Evolutionary conservation across 2,113 vertebrate species (phyloP), one percentile per base, ranked within the genome.

Genomic region (Cavia porcellus): DNA sequence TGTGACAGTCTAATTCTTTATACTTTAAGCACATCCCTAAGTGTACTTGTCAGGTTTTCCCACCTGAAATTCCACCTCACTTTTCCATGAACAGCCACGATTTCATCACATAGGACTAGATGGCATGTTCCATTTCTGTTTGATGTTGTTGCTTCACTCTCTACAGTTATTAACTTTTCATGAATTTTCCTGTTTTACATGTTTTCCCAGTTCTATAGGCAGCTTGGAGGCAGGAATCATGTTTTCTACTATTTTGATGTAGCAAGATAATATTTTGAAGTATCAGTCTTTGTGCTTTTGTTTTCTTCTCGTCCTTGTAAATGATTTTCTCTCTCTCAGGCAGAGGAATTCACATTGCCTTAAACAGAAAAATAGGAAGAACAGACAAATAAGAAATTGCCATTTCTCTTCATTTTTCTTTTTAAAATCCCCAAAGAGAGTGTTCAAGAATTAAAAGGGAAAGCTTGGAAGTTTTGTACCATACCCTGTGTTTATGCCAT

Each of bases 241-340:
- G 68, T 83, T 88, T 97, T 88, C 32, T 30, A 35, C 77, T 79
- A 45, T 96, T 94, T 83, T 64, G 75, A 93, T 92, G 52, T 45
- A 72, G 52, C 42, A 90, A 86, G 94, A 96, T 80, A 94, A 30
- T 74, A 74, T 79, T 64, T 77, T 92, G 85, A 96, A 95, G 90
- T 94, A 90, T 77, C 72, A 75, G 92, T 97, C 94, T 95, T 70
- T 66, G 47, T 72, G 80, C 64, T 92, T 97, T 93, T 97, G 68
- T 93, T 87, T 95, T 86, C 81, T 83, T 89, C 85, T 92, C 79
- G 52, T 83, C 87, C 84, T 97, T 94, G 77, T 47, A n/a, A 75
- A 38, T 42, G 88, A 74, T 90, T 96, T 82, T 64, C 38, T 10
- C 14, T 22, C 45, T 66, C 8, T 84, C 52, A 25, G 68, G 70